Percentiles rank a stretch among this genome's conserved stretches.
phyloP scores from a whole-genome alignment of 2,888 invertebrate genomes.

The Hydropsyche betteni region DNA sequence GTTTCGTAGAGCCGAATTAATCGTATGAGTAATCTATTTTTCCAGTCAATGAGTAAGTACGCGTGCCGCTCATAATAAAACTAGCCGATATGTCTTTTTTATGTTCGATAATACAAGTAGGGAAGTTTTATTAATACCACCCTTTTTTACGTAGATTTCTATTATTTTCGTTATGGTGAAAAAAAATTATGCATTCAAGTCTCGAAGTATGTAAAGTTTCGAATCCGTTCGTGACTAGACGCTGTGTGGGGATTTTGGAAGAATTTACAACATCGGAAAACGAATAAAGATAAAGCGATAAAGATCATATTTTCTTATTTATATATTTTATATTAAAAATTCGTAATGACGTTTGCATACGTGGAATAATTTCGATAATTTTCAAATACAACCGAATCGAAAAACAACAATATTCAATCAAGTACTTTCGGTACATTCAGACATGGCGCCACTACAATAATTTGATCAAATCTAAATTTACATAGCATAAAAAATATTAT shows the following conservation, averaged over 20 bases:
- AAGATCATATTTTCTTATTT: constrained; percentile 22
- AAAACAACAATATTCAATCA: too few species aligned
- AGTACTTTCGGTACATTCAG: too few species aligned
- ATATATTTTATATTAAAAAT: constrained; percentile 1
- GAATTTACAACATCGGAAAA: constrained; percentile 26
- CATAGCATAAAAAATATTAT: too few species aligned
- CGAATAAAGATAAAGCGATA: constrained; percentile 25
- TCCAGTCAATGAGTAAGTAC: constrained; percentile 23
- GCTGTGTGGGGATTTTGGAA: constrained; percentile 7
- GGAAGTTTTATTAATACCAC: too few species aligned
- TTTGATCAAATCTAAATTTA: too few species aligned
- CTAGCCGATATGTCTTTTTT: background rate
- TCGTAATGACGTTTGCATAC: constrained; percentile 1
- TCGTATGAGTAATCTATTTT: constrained; percentile 27
- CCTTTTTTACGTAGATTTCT: background rate
- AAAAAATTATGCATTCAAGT: background rate
- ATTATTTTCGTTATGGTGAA: background rate
- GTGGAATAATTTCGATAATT: constrained; percentile 17
- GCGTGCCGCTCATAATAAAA: constrained; percentile 14
- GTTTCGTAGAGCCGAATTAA: constrained; percentile 1
- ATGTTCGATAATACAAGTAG: background rate
- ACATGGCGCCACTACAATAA: too few species aligned
- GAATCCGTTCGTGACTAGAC: constrained; percentile 24
- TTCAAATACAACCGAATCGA: background rate
- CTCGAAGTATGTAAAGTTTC: constrained; percentile 1